A percentile compares a stretch with the other conserved stretches of the same genome.
Conservation (phyloP, 2,888 invertebrate species). For the Unio pictorum region DNA sequence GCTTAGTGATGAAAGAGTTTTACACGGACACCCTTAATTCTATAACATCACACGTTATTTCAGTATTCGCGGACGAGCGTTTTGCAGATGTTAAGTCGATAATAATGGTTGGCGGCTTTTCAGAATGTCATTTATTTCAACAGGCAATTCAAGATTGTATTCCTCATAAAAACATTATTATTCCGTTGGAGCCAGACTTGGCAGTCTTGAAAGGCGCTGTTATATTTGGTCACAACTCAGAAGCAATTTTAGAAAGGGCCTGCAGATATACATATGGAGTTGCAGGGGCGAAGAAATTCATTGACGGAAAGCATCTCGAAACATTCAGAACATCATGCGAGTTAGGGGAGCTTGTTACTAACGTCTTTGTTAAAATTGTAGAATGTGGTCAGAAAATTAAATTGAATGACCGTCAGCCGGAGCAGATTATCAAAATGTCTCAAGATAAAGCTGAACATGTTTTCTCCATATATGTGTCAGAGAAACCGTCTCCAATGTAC, state of each 20-base stretch:
- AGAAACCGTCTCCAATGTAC: no score
- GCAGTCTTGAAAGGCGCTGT: constrained; percentile 22
- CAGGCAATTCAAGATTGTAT: constrained; percentile 6
- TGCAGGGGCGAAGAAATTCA: no score
- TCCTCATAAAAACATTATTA: constrained; percentile 5
- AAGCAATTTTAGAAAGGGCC: constrained; percentile 11
- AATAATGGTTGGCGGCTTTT: constrained; percentile 28
- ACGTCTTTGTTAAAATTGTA: no score
- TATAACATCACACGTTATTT: constrained; percentile 13
- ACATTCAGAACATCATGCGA: no score
- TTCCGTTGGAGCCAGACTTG: constrained; percentile 17
- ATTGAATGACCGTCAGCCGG: no score
- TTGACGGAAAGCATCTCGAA: no score
- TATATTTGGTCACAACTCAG: constrained; percentile 18
- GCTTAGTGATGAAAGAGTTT: constrained; percentile 12
- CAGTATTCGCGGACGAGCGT: constrained; percentile 4
- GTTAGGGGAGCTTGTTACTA: no score
- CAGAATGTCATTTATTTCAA: constrained; percentile 18
- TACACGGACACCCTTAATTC: constrained; percentile 5
- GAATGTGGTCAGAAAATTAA: no score
- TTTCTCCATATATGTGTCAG: no score
- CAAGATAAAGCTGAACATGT: no score
- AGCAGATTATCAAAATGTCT: no score
- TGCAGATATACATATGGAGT: constrained; percentile 15
- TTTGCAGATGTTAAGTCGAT: constrained; percentile 13